A percentile compares a stretch with the other conserved stretches of the same genome.
Conservation (phyloP, 2,113 vertebrate species). For the Blennius ocellaris region DNA sequence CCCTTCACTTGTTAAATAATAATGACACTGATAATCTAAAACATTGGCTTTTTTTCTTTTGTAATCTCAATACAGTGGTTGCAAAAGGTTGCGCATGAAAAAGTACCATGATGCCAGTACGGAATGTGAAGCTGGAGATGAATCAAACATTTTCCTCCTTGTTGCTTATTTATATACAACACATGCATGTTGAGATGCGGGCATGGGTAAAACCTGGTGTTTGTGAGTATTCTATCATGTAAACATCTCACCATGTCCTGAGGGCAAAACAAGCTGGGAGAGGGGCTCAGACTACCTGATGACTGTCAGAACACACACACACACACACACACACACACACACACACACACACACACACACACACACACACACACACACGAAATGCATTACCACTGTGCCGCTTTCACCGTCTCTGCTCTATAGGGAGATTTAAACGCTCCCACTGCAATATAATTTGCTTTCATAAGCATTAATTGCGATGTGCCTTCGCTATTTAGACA, state of each 20-base stretch:
- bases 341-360: too few relatives aligned
- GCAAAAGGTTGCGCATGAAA: constrained; percentile 10
- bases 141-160: constrained; percentile 2
- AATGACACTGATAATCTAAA: constrained; percentile 53
- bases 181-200: constrained; percentile 12
- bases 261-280: constrained; percentile 51
- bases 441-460: constrained; percentile 36
- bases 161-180: constrained; percentile 29
- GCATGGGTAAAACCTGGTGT: constrained; percentile 10
- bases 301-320: constrained; percentile 10
- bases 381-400: not conserved
- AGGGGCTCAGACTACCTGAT: constrained; percentile 28
- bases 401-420: constrained; percentile 24
- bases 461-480: constrained; percentile 41
- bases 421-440: constrained; percentile 40
- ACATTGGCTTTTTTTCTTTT: not conserved
- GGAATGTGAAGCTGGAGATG: not conserved
- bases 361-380: not conserved
- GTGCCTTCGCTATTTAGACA: constrained; percentile 2
- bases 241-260: constrained; percentile 39
- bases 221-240: constrained; percentile 44
- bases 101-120: not conserved
- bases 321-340: too few relatives aligned
- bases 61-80: not conserved
- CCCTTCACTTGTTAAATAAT: constrained; percentile 49